A percentile compares a stretch with the other conserved stretches of the same genome.
Conservation (phyloP, 2,888 invertebrate genomes). For the Sarcophaga caerulescens region DNA sequence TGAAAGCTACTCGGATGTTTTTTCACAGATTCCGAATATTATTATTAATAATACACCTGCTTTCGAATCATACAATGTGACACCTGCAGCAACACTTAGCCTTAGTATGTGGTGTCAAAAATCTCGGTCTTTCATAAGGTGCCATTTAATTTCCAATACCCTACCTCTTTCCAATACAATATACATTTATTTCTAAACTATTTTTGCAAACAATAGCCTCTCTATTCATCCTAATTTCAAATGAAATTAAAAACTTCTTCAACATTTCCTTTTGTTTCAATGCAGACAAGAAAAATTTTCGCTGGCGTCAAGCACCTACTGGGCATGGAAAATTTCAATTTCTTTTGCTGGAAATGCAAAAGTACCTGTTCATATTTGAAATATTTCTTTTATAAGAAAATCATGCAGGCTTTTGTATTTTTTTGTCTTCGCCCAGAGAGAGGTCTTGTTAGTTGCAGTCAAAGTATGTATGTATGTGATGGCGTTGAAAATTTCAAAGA, state of each 20-base stretch:
- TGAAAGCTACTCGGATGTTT: not conserved
- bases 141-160: slow-evolving; percentile 2
- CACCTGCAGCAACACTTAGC: not conserved
- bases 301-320: slow-evolving; percentile 75
- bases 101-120: slow-evolving; percentile 15
- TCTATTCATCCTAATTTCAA: not conserved
- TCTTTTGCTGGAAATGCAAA: not conserved
- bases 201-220: not conserved
- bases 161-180: not conserved
- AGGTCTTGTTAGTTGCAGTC: not conserved
- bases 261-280: not conserved
- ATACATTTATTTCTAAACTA: not conserved
- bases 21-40: no score
- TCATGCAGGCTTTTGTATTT: no score
- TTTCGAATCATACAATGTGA: not conserved
- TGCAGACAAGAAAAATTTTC: slow-evolving; percentile 68
- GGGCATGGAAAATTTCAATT: slow-evolving; percentile 45
- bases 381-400: not conserved
- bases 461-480: not conserved
- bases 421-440: not conserved
- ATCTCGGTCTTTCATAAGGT: slow-evolving; percentile 37
- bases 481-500: slow-evolving; percentile 24
- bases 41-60: slow-evolving; percentile 24
- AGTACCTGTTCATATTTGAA: slow-evolving; percentile 20
- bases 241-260: slow-evolving; percentile 10